Base-by-base conservation (phyloP, 2,888 invertebrate genomes). In the Chrysomela aeneicollis region DNA sequence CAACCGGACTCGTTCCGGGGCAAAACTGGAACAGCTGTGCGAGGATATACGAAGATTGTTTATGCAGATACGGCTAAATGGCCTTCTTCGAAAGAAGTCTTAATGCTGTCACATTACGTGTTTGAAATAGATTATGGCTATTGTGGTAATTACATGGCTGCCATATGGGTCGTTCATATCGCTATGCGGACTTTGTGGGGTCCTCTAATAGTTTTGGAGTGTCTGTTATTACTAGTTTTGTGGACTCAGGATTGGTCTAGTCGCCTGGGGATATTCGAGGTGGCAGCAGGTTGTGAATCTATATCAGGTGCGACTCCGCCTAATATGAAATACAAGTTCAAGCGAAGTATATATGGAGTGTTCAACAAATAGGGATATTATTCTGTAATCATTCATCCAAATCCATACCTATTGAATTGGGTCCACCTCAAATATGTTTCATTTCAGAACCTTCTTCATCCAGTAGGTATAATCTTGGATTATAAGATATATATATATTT, bases 41-140 rank as follows among this genome's bases (percentile, higher is more conserved):
- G 74, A 75, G 76, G 76, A 77, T 75, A 77, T 75, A 76, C 73
- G 78, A 80, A 81, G 80, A 80, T 81, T 77, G 80, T 81, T 81
- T 81, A 82, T 81, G 81, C 79, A 81, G 81, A 81, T 81, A 68
- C 75, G 73, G 77, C 78, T 77, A 79, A 80, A 79, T 77, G 79
- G 81, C 78, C 77, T 77, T 78, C 76, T 77, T 74, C 74, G 77
- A 81, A 82, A 82, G 82, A 82, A 82, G 80, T 82, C 82, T 79
- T 82, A 81, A 81, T 79, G 81, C 81, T 79, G 81, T 80, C 81
- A 79, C 80, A 82, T 81, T 82, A 82, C 82, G 82, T 82, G 82
- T 81, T 79, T 77, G 79, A 81, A 82, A 82, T 82, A 81, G 82
- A 81, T 82, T 81, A 82, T 81, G 80, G 82, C 79, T 79, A 80